Evolutionary conservation across 2,113 vertebrate species (phyloP).

Genomic region (Tangachromis dhanisi): DNA sequence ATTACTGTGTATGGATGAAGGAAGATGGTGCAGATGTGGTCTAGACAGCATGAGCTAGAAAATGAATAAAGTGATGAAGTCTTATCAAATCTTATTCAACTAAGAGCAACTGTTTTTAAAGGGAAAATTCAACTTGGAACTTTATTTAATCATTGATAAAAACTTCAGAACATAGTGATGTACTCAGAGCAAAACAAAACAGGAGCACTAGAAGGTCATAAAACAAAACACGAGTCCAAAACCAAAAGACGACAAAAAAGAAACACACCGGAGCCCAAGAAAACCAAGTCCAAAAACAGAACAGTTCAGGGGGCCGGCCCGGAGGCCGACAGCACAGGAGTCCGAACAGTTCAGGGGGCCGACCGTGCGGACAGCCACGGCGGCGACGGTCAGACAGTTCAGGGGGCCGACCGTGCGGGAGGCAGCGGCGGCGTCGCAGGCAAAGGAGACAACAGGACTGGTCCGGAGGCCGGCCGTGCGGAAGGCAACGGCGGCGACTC

Average conservation of each 20-base stretch:
- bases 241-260: background rate
- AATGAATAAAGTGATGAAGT: background rate
- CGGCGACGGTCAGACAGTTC: too few species aligned
- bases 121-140: background rate
- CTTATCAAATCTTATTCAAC: background rate
- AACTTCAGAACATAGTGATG: background rate
- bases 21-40: background rate
- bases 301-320: background rate
- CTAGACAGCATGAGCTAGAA: background rate
- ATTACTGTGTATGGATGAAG: background rate
- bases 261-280: background rate
- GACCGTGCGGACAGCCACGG: too few species aligned
- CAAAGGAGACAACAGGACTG: background rate
- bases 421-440: background rate
- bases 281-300: background rate
- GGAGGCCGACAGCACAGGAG: background rate
- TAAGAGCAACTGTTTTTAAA: background rate
- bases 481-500: fast-evolving
- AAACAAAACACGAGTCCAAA: background rate
- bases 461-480: fast-evolving
- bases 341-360: background rate
- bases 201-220: background rate
- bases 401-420: background rate
- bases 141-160: background rate
- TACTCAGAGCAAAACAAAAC: background rate